phyloP scores from a whole-genome alignment of 1,140 invertebrate genomes.

The Pollicipes pollicipes region DNA sequence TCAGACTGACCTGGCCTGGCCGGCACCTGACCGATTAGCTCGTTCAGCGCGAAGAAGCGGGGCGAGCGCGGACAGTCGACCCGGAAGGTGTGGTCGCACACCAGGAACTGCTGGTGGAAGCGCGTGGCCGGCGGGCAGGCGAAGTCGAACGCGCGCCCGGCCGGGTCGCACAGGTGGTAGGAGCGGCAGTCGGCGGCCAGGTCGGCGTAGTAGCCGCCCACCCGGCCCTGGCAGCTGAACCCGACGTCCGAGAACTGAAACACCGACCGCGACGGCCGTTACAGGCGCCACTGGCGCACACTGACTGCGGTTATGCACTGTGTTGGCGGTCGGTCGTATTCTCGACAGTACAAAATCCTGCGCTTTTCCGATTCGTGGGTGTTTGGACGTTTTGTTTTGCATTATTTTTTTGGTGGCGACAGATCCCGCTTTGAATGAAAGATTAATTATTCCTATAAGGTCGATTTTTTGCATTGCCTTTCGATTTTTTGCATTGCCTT shows the following conservation, averaged over 20 bases:
- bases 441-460: too few relatives aligned
- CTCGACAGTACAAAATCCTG: too few relatives aligned
- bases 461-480: too few relatives aligned
- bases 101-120: conserved; percentile 12
- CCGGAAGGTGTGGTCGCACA: conserved; percentile 13
- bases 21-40: not conserved
- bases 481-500: too few relatives aligned
- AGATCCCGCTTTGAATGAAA: too few relatives aligned
- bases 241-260: not conserved
- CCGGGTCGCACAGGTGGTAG: not conserved
- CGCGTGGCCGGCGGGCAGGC: conserved; percentile 10
- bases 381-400: too few relatives aligned
- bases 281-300: too few relatives aligned
- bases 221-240: not conserved
- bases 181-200: not conserved
- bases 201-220: not conserved
- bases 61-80: conserved; percentile 7
- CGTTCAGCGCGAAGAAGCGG: conserved; percentile 5
- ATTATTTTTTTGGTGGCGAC: too few relatives aligned
- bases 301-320: too few relatives aligned
- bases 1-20: not conserved
- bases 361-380: too few relatives aligned
- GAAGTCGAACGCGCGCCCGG: not conserved
- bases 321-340: too few relatives aligned
- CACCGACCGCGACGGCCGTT: too few relatives aligned